Evolutionary conservation across 2,113 vertebrate species (phyloP).

Genomic region (Sinocyclocheilus maitianheensis): DNA sequence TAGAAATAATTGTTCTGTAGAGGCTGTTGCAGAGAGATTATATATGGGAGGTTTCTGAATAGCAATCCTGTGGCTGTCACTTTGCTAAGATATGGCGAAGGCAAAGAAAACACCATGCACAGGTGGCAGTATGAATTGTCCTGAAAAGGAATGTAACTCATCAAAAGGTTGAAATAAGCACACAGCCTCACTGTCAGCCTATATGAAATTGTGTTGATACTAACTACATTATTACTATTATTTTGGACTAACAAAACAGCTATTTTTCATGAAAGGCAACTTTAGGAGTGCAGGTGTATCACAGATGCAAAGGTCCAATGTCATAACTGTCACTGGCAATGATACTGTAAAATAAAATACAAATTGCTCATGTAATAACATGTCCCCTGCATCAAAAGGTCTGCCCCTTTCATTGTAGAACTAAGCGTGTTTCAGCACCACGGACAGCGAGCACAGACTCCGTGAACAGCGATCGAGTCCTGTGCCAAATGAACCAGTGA

Average conservation of each 20-base stretch:
- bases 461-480: neutral
- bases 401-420: neutral
- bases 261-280: neutral
- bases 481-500: conserved; percentile 17
- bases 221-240: neutral
- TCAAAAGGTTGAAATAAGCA: conserved; percentile 13
- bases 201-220: neutral
- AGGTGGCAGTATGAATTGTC: conserved; percentile 12
- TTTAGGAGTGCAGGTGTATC: neutral
- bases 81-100: conserved; percentile 1
- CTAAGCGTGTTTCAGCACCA: conserved; percentile 62
- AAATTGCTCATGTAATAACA: neutral
- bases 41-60: conserved; percentile 18
- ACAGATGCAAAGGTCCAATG: neutral
- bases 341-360: conserved; percentile 5
- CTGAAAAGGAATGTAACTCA: neutral
- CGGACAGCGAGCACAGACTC: conserved; percentile 57
- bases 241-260: neutral
- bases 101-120: neutral
- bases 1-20: conserved; percentile 20
- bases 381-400: conserved; percentile 4
- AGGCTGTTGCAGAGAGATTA: conserved; percentile 22
- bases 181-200: neutral
- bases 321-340: neutral
- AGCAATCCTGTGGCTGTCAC: neutral